Conservation (phyloP, 2,113 vertebrate genomes). For the Mesembrinibis cayennensis region DNA sequence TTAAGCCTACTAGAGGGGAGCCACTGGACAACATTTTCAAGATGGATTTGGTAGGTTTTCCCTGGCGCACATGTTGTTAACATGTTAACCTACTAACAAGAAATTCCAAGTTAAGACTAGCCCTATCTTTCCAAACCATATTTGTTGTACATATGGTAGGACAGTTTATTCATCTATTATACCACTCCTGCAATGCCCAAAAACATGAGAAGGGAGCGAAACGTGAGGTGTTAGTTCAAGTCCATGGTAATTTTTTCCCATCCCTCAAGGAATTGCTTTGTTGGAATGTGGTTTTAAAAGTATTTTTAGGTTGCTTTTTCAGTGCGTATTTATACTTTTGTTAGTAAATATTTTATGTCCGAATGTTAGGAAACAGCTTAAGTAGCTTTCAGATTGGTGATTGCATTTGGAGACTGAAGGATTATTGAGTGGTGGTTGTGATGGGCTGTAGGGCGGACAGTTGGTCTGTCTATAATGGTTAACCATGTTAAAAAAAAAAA, state of each 20-base stretch:
- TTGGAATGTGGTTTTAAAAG: slow-evolving; percentile 29
- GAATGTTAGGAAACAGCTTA: neutral
- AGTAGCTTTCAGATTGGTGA: slow-evolving; percentile 9
- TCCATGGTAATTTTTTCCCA: neutral
- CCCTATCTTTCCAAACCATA: slow-evolving; percentile 1
- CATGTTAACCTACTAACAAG: slow-evolving; percentile 50
- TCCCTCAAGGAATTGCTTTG: neutral
- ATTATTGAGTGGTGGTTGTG: neutral
- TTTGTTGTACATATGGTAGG: neutral
- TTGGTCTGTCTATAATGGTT: neutral
- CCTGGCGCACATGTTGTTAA: slow-evolving; percentile 37
- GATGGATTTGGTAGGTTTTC: slow-evolving; percentile 45
- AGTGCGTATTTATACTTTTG: neutral
- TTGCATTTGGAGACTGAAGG: neutral
- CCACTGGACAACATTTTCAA: neutral
- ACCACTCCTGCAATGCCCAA: neutral
- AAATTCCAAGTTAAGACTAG: slow-evolving; percentile 43
- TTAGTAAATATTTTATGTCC: slow-evolving; percentile 52
- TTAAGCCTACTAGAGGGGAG: neutral
- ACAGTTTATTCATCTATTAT: neutral
- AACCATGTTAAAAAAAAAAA: neutral
- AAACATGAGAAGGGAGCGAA: neutral
- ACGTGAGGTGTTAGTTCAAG: neutral
- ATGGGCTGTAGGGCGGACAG: neutral
- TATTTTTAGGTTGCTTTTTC: slow-evolving; percentile 39